These are phyloP conservation scores for Drosophila mercatorum DNA, from an alignment of 2,888 invertebrate genomes.

Conservation along the genomic window DNA sequence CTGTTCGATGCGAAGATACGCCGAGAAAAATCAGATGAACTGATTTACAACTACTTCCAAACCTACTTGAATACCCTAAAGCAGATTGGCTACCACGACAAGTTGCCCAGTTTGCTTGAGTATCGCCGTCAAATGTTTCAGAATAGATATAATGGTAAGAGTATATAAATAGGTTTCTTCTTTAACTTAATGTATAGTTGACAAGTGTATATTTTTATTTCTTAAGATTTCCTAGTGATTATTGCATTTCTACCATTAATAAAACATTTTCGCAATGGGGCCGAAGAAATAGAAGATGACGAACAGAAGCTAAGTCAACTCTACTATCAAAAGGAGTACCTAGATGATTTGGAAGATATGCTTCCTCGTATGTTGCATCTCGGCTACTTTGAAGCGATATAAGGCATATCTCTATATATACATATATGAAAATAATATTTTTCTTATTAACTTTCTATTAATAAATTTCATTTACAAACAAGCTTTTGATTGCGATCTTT, in stretches of 20 bases:
- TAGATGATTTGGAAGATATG: conserved; percentile 28
- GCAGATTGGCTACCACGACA: conserved; percentile 46
- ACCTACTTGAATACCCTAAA: conserved; percentile 49
- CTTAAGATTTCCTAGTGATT: conserved; percentile 35
- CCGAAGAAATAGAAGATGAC: conserved; percentile 21
- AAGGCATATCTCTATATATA: not conserved
- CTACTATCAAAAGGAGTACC: conserved; percentile 33
- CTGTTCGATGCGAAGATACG: conserved; percentile 46
- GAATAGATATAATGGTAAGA: conserved; percentile 52
- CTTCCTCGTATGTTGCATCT: conserved; percentile 41
- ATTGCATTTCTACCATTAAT: conserved; percentile 30
- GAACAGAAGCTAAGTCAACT: conserved; percentile 6
- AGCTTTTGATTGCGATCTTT: not conserved
- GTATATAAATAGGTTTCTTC: not conserved
- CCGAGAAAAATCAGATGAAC: conserved; percentile 45
- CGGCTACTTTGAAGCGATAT: conserved; percentile 34
- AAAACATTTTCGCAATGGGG: conserved; percentile 27
- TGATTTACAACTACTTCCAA: conserved; percentile 60
- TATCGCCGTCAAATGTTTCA: conserved; percentile 54
- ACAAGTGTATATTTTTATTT: no score
- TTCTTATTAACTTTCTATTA: not conserved
- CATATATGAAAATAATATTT: not conserved
- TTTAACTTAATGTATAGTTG: no score
- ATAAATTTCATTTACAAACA: not conserved
- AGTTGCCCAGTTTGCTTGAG: conserved; percentile 50